Evolutionary conservation across 1,140 invertebrate species (phyloP), one percentile per base, ranked within the genome.

Genomic region (Phymorhynchus buccinoides): DNA sequence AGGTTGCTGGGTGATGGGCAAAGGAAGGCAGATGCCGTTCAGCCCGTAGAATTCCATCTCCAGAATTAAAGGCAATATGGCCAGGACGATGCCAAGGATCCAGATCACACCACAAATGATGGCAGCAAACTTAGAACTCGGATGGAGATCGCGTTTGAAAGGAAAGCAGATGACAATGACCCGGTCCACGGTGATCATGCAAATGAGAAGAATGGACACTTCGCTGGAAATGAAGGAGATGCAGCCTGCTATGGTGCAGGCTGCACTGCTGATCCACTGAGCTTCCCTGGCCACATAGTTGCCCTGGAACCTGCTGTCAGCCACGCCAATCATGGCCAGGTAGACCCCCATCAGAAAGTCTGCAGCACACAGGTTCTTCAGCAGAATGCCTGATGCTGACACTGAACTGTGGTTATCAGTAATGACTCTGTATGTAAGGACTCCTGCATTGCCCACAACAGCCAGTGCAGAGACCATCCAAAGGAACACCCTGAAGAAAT

Each of bases 261-360:
- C 41, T 0, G 0, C 27, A 41, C 91, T 89, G 6, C 86, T 41
- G 27, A 84, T 87, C 91, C 91, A 92, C 32, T 78, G 32, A 0
- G 71, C 62, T 22, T 89, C 89, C 68, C 89, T 81, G 27, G 79
- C 82, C 30, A 88, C 83, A 79, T 92, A 92, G 2, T 35, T 77
- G 30, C 89, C 90, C 1, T 88, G 83, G 80, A 88, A 91, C 32
- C 71, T 22, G 18, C 85, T 75, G 75, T 92, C 90, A 0, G 90
- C 89, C 1, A 81, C 42, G 30, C 89, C 91, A 27, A 92, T 91
- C 27, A 91, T 89, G 16, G 89, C 75, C 68, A 92, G 42, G 71
- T 92, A 92, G 3, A 91, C 68, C 12, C 91, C 91, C 90, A 91
- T 92, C 22, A 90, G 62, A 48, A 91, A 84, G 79, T 91, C 91